A percentile compares a stretch with the other conserved stretches of the same genome.
Evolutionary conservation across 2,797 vertebrate species (phyloP).

Genomic region (Sebastes wilsoni): DNA sequence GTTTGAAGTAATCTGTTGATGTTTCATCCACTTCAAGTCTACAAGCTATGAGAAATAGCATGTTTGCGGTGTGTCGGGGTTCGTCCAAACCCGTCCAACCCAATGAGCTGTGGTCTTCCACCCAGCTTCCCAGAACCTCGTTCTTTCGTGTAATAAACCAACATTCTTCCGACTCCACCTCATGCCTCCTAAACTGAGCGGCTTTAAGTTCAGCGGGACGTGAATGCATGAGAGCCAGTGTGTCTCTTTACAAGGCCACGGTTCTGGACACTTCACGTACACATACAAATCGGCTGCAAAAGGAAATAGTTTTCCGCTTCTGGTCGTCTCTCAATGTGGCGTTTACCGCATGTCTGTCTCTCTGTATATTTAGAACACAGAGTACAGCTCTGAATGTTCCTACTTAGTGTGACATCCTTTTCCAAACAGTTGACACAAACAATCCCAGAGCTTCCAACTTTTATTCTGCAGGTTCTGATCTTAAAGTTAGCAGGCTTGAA

Average conservation of each 20-base stretch:
- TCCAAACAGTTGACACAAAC: slow-evolving; percentile 3
- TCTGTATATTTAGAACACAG: slow-evolving; percentile 33
- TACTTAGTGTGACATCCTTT: slow-evolving; percentile 9
- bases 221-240: background rate
- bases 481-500: background rate
- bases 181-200: slow-evolving; percentile 31
- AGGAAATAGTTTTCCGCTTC: slow-evolving; percentile 36
- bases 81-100: slow-evolving; percentile 44
- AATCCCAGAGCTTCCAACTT: background rate
- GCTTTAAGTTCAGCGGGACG: slow-evolving; percentile 15
- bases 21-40: slow-evolving; percentile 51
- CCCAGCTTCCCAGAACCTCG: slow-evolving; percentile 56
- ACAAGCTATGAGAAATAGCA: slow-evolving; percentile 29
- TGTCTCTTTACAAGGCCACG: slow-evolving; percentile 21
- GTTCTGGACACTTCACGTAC: slow-evolving; percentile 24
- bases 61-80: slow-evolving; percentile 42
- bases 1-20: slow-evolving; percentile 69
- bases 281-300: slow-evolving; percentile 11
- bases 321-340: slow-evolving; percentile 24
- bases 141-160: slow-evolving; percentile 53
- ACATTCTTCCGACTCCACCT: slow-evolving; percentile 62
- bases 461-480: background rate
- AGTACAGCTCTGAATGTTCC: slow-evolving; percentile 14
- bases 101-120: slow-evolving; percentile 50
- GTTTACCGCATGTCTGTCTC: slow-evolving; percentile 34